Base-by-base conservation (phyloP, 1,140 invertebrate genomes). In the Holcopasites calliopsidis region DNA sequence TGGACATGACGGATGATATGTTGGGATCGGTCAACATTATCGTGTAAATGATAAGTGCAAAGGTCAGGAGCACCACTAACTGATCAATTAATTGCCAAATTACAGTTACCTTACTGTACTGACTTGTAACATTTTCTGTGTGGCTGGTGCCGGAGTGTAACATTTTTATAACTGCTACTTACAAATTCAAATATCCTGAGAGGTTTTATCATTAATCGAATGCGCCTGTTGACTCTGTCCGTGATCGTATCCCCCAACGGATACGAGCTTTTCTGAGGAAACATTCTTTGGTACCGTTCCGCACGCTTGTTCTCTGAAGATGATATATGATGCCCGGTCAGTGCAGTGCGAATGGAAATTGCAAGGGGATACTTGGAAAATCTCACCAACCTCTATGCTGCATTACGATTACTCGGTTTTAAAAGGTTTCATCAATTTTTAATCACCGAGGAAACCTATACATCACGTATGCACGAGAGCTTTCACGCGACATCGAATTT, bases 141-240 rank as follows among this genome's bases (percentile, higher is more conserved):
- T n/a, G n/a, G n/a, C n/a, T n/a, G n/a, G n/a, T n/a, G n/a, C 4
- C 2, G 3, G 10, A 49, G 26, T n/a, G 23, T 54, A 18, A 6
- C 6, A 31, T 38, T 7, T 57, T 33, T 13, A 3, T 8, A 5
- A 21, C n/a, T 11, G 10, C 47, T 69, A 83, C 82, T 85, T 66
- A 87, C 88, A 44, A 89, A 85, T 55, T 88, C 69, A 66, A 88
- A 76, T 79, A 88, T 83, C 8, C 87, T 87, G 0, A 90, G 40
- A 5, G 85, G 80, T 68, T 68, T 87, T 7, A 77, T 57, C n/a
- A 83, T 6, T 0, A 47, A 49, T 42, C 13, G 23, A 6, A 78
- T 10, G 40, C 55, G 52, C 23, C 6, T 50, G n/a, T 1, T 28
- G n/a, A n/a, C 26, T n/a, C 13, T 11, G 13, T 16, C 8, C n/a